Evolutionary conservation across 1,140 invertebrate genomes (phyloP), one percentile per base, ranked within the genome.

Genomic region (Manduca sexta): DNA sequence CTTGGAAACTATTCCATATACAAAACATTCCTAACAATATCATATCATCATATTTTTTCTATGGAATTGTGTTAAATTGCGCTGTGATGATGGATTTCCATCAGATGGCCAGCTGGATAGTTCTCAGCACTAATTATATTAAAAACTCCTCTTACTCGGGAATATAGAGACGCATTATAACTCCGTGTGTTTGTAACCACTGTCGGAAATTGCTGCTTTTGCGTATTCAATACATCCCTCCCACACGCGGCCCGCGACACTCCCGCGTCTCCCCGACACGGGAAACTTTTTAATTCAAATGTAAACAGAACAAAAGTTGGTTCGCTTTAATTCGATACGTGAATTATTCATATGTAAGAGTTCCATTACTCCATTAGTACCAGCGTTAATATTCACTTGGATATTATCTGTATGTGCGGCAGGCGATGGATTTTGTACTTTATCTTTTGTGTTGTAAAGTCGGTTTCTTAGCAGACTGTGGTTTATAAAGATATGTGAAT

Each of bases 301-400:
- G 52, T 55, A 49, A 55, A 55, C 47, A 55, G 46, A 54, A 55
- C 46, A 55, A 49, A 55, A 55, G 52, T 55, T 49, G 46, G 35
- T 35, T 45, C 52, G 46, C 42, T 55, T 18, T 40, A 40, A 40
- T 40, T 18, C 38, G 38, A 18, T 10, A 53, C 51, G 45, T 53
- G 51, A 48, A 53, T 53, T 53, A 53, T 53, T 53, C 45, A 53
- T 53, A 53, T 34, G 40, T 48, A 53, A 40, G 45, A 39, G 45
- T 48, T 18, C 45, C 51, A 48, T 48, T 53, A 53, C 51, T 53
- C 38, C 38, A 40, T 40, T 40, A 40, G 10, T 40, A 12, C 15
- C 18, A 2, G 5, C 16, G 38, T 40, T 18, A 18, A 40, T 55
- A 45, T 49, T 55, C 52, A 43, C 41, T 29, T 31, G 41, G 12